phyloP scores from a whole-genome alignment of 2,797 vertebrate genomes.

The Micromesistius poutassou region DNA sequence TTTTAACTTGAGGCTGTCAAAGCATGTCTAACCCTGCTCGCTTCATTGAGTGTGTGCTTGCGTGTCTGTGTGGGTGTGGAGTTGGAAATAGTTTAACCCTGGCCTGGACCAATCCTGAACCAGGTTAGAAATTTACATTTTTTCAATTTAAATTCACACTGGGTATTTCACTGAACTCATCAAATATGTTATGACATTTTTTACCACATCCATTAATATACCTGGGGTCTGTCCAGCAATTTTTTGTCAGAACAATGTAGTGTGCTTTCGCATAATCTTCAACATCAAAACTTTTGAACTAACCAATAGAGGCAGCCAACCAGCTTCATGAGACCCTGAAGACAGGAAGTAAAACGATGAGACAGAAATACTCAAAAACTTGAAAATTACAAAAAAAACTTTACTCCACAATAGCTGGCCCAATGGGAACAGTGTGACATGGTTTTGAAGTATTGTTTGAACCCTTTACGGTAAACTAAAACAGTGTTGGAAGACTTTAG shows the following conservation, averaged over 20 bases:
- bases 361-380: not conserved
- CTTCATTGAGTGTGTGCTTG: conserved; percentile 36
- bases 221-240: no score
- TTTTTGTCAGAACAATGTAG: not conserved
- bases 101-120: not conserved
- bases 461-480: not conserved
- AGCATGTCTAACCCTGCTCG: conserved; percentile 23
- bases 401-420: no score
- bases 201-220: not conserved
- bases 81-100: not conserved
- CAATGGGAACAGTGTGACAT: no score
- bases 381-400: not conserved
- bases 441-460: not conserved
- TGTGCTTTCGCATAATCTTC: not conserved
- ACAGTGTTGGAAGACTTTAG: not conserved
- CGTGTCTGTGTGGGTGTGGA: not conserved
- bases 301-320: conserved; percentile 9
- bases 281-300: conserved; percentile 5
- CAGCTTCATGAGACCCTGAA: not conserved
- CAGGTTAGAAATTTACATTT: not conserved
- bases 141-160: not conserved
- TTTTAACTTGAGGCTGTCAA: not conserved
- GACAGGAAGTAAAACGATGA: conserved; percentile 1
- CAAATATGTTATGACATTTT: not conserved
- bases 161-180: not conserved